phyloP scores from a whole-genome alignment of 2,797 vertebrate species.

The Loriculus beryllinus region DNA sequence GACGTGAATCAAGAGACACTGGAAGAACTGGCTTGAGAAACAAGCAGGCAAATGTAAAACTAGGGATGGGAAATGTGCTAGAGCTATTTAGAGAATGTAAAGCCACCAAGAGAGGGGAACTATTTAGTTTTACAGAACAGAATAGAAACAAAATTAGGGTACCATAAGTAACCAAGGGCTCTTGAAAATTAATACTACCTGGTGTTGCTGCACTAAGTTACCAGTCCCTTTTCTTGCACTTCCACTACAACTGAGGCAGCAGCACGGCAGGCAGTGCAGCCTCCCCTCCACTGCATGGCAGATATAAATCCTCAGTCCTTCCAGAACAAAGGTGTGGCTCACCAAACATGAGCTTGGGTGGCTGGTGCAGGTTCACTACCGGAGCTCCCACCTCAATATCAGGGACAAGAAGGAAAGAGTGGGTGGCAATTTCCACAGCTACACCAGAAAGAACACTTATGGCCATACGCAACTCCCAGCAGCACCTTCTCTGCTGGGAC shows the following conservation, averaged over 20 bases:
- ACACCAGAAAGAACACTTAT: background rate
- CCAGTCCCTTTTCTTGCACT: background rate
- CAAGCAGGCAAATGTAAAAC: background rate
- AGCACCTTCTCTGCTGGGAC: background rate
- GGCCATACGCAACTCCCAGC: background rate
- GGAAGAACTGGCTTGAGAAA: slow-evolving; percentile 19
- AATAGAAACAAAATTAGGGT: background rate
- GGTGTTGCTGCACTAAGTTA: background rate
- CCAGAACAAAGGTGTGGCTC: background rate
- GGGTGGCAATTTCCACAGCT: background rate
- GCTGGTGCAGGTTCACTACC: background rate
- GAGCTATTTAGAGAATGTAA: background rate
- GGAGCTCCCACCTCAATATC: background rate
- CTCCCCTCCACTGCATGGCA: rapidly evolving
- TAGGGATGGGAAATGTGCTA: background rate
- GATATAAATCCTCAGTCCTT: background rate
- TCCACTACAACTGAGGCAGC: background rate
- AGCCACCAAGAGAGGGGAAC: background rate
- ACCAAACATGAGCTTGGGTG: background rate
- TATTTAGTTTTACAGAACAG: background rate
- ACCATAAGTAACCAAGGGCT: background rate
- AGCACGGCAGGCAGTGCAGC: background rate
- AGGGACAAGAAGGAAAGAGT: background rate
- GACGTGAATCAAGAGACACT: background rate
- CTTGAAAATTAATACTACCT: background rate